Evolutionary conservation across 1,140 invertebrate genomes (phyloP), one percentile per base, ranked within the genome.

Genomic region (Phocides pigmalion): DNA sequence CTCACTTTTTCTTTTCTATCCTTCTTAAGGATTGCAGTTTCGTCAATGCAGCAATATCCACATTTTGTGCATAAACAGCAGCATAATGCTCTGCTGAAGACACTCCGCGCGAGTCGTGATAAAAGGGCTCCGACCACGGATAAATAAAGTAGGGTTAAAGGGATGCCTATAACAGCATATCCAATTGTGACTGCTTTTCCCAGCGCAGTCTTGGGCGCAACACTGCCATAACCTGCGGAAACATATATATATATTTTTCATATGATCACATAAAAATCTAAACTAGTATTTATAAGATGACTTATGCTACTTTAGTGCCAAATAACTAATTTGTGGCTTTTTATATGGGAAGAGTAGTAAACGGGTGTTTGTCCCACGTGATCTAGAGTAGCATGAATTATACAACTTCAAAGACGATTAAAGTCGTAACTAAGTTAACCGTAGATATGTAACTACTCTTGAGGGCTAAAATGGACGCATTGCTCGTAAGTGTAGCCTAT

Each of bases 141-240:
- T 54, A 97, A 92, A 89, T 97, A 97, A 4, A 99, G 94, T 35
- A 99, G 93, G 64, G 97, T 98, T 63, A 99, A 87, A 0, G 98
- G 98, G 72, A 99, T 98, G 11, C 98, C 97, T 11, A 98, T 92
- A 37, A 96, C 94, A 8, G 97, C 97, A 90, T 98, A 98, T 4
- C 96, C 94, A 83, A 98, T 96, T 3, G 97, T 98, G 0, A 97
- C 95, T 20, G 96, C 93, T 84, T 97, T 96, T 0, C 97, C 97
- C 32, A 96, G 90, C 0, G 95, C 94, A n/a, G 95, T 96, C 63
- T 94, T 93, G 0, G 97, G 97, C 0, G 95, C 95, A 20, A 98
- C 95, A 76, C 97, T 97, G 8, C 97, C 97, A 82, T 98, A 98
- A 76, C 97, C 97, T 97, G 93, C 14, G 91, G 92, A 74, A 42